Evolutionary conservation across 2,113 vertebrate genomes (phyloP).

Genomic region (Ammospiza caudacuta): DNA sequence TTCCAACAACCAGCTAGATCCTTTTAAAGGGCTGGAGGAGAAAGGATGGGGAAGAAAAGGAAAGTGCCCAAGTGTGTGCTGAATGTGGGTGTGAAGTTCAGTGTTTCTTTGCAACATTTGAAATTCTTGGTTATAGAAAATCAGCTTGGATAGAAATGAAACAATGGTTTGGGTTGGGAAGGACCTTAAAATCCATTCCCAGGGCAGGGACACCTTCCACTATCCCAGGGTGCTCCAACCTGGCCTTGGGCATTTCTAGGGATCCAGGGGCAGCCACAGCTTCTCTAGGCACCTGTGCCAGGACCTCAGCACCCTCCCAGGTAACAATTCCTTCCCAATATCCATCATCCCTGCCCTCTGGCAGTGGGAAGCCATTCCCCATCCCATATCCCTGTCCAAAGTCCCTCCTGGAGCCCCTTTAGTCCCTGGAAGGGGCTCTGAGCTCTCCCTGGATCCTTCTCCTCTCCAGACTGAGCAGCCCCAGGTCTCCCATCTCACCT

Average conservation of each 20-base stretch:
- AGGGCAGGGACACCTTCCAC: not conserved
- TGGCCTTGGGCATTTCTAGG: not conserved
- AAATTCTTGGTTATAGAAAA: not conserved
- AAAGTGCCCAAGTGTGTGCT: not conserved
- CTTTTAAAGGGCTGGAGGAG: not conserved
- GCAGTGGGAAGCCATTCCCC: not conserved
- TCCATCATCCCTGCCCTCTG: fast-evolving
- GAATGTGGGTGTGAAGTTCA: not conserved
- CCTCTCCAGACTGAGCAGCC: not conserved
- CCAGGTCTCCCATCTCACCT: not conserved
- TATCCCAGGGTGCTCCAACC: fast-evolving
- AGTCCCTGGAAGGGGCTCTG: not conserved
- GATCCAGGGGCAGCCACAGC: not conserved
- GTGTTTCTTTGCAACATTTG: not conserved
- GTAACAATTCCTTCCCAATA: fast-evolving
- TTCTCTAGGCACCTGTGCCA: not conserved
- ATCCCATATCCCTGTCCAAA: not conserved
- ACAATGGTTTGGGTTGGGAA: not conserved
- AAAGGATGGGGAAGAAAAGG: not conserved
- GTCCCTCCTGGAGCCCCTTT: not conserved
- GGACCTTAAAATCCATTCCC: not conserved
- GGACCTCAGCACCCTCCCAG: fast-evolving
- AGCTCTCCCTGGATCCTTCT: not conserved
- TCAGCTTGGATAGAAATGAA: not conserved
- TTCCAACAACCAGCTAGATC: not conserved